phyloP scores from a whole-genome alignment of 2,797 vertebrate species.

The Siniperca undulata region DNA sequence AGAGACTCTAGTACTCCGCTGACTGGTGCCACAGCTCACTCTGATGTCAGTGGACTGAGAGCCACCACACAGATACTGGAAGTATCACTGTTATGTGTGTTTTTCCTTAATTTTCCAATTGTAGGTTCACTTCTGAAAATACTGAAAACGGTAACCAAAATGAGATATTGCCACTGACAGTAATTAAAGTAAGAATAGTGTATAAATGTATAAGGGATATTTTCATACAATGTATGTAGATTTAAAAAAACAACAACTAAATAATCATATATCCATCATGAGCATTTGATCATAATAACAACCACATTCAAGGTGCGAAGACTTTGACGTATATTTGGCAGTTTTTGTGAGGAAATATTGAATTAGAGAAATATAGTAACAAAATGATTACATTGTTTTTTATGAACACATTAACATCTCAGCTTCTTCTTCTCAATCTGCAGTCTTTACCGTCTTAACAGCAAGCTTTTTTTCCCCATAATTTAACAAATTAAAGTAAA shows the following conservation, averaged over 20 bases:
- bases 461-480: too few species aligned
- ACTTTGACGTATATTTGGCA: not conserved
- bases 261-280: not conserved
- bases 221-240: not conserved
- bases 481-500: not conserved
- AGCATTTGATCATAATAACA: not conserved
- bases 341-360: conserved; percentile 3
- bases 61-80: not conserved
- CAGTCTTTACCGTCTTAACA: not conserved
- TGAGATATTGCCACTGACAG: not conserved
- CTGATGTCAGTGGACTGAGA: conserved; percentile 10
- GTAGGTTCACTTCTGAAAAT: not conserved
- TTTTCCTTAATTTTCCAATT: not conserved
- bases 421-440: not conserved
- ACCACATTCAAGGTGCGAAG: not conserved
- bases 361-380: not conserved
- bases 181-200: not conserved
- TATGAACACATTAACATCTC: not conserved
- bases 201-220: not conserved
- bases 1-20: not conserved
- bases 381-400: not conserved
- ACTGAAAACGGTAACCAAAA: not conserved
- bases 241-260: not conserved
- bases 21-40: not conserved
- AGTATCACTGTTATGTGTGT: conserved; percentile 8